Base-by-base conservation (phyloP, 1,140 invertebrate genomes). In the Brachionus paranguensis region DNA sequence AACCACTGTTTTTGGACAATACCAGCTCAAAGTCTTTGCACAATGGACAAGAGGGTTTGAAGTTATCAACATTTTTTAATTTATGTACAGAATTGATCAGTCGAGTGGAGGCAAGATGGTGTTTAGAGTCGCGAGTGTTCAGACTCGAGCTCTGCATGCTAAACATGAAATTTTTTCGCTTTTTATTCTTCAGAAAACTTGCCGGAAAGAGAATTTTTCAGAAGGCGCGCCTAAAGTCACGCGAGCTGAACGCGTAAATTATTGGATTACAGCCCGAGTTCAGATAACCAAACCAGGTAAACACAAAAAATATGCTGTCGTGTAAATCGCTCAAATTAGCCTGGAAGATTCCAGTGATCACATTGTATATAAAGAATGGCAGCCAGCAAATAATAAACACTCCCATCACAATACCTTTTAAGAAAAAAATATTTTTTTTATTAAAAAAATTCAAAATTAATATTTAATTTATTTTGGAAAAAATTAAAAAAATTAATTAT, bases 191-290 rank as follows among this genome's bases (percentile, higher is more conserved):
- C 24, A 60, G 29, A 70, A 78, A 78, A 45, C 83, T 86, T 47
- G 84, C 84, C 5, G 83, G 81, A 78, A 86, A 88, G 6, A 88
- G 55, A 60, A 88, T 74, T 53, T 86, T 86, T 12, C 85, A 70
- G 84, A 91, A 91, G 24, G 89, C 89, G 50, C 95, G 94, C 90
- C 96, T 91, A 90, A 98, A 98, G 88, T 98, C 96, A 88, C 94
- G 92, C 89, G 95, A 96, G 94, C 95, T 97, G 87, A 94, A 97
- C 2, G 96, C 95, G 89, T 98, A 98, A 86, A 98, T 98, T 76
- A 97, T 94, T 1, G 96, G 96, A 91, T 97, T 98, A 95, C 45
- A 74, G n/a, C 68, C 45, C 47, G 83, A 84, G 45, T 84, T 84
- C 33, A 84, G 7, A 65, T 84, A 76, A 3, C 83, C 83, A 17